Base-by-base conservation (phyloP, 2,797 vertebrate genomes). In the Ctenopoma multispine region DNA sequence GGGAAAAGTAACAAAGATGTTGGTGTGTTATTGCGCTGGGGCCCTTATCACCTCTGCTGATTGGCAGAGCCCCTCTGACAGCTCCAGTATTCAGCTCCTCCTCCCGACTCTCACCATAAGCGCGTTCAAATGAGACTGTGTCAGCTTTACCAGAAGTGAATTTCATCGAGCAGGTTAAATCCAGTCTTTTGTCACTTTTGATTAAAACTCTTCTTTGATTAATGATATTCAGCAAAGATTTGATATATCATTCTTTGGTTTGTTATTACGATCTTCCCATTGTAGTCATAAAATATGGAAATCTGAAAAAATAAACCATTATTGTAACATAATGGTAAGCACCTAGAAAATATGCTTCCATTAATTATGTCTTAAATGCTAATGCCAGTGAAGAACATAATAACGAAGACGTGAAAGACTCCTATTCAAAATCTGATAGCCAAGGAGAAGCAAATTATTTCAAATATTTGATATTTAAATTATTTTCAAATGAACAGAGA, bases 391-490 rank as follows among this genome's bases (percentile, higher is more conserved):
- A 87, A 85, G 80, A 89, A 69, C 77, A 88, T 84, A 90, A 90
- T 93, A 87, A 89, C 56, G 67, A 81, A 77, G 72, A 91, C 90
- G 92, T 92, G 83, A 93, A 92, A 93, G 85, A 87, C 55, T 87
- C 82, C 38, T 77, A 85, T 93, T 91, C 83, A 86, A 71, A 87
- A 91, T 90, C 76, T 86, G 90, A 92, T 92, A 90, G 87, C 86
- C 81, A 86, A 86, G 84, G 91, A 93, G 90, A 89, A 90, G 90
- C 88, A 90, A 90, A 93, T 90, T 81, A 92, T 92, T 90, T 93
- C 79, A 92, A 92, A 93, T 92, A 92, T 92, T 92, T 93, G 91
- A 93, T 94, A 93, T 93, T 93, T 90, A 93, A 93, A 94, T 94
- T 85, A 92, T 93, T 94, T 94, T 93, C 89, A 92, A 90, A 92